Conservation (phyloP, 2,797 vertebrate species). For the Eulemur mongoz region DNA sequence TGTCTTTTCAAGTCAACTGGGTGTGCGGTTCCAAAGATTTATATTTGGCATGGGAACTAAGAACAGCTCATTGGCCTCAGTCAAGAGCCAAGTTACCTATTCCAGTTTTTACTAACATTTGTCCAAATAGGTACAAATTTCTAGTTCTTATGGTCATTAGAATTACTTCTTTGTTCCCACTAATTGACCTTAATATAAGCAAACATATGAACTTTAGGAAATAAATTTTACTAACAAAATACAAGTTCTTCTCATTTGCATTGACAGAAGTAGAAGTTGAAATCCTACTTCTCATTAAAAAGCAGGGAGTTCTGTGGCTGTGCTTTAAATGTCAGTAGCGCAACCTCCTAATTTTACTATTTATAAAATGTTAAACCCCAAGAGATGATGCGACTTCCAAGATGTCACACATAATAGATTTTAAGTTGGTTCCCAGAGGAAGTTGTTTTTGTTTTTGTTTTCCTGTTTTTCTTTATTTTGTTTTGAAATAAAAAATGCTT, state of each 20-base stretch:
- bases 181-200: not conserved
- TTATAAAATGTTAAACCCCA: not conserved
- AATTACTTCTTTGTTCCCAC: not conserved
- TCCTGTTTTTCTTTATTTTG: not conserved
- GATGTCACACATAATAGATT: not conserved
- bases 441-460: conserved; percentile 60
- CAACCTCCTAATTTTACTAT: conserved; percentile 18
- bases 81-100: too few relatives aligned
- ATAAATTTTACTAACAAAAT: not conserved
- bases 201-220: not conserved
- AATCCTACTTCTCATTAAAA: not conserved
- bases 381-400: not conserved
- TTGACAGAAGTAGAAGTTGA: too few relatives aligned
- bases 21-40: not conserved
- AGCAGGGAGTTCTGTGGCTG: not conserved
- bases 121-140: not conserved
- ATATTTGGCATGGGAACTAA: not conserved
- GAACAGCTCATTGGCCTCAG: not conserved
- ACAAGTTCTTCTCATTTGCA: not conserved
- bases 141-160: not conserved
- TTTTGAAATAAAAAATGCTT: not conserved
- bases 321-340: not conserved
- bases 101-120: not conserved
- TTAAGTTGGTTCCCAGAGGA: conserved; percentile 62
- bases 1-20: not conserved